Base-by-base conservation (phyloP, 1,140 invertebrate genomes). In the Calephelis nemesis region DNA sequence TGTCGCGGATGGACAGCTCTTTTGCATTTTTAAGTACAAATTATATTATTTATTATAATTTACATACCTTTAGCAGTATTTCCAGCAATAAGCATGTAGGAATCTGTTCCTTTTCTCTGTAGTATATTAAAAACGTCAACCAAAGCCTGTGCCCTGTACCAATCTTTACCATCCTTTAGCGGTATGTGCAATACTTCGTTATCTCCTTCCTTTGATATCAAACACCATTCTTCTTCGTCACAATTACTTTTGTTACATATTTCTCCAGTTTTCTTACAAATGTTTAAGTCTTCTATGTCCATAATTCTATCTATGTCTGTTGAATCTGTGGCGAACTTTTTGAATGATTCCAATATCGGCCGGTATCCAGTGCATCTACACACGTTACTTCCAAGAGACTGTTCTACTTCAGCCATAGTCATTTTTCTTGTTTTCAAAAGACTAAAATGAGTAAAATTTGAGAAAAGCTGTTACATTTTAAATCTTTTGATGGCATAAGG, bases 281-380 rank as follows among this genome's bases (percentile, higher is more conserved):
- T 69, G 13, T 65, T 66, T 10, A 85, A 64, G 45, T 85, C 82
- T 76, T 85, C 82, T 19, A 85, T 82, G 47, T 83, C 82, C 19
- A 52, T 62, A 8, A 71, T 52, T 58, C 62, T 13, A 12, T 71
- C 39, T 47, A 73, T 54, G 11, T 74, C 67, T 49, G 40, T 11
- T 49, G 72, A 49, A 48, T 84, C 77, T 8, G 60, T 84, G 2
- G 94, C 93, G 65, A 95, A 93, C 47, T 93, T 93, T 87, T 96
- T 96, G 74, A 96, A 96, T 9, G 95, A 93, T 52, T 96, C 94
- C 12, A 97, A 83, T 81, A 97, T 97, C 1, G 96, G 94, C 65
- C 96, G 88, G 79, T 96, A 97, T 0, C 96, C 96, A 1, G 96
- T 97, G 78, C 96, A 97, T 13, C 96, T 92, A 69, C 96, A 97